phyloP scores from a whole-genome alignment of 2,113 vertebrate species.

The Indri indri region DNA sequence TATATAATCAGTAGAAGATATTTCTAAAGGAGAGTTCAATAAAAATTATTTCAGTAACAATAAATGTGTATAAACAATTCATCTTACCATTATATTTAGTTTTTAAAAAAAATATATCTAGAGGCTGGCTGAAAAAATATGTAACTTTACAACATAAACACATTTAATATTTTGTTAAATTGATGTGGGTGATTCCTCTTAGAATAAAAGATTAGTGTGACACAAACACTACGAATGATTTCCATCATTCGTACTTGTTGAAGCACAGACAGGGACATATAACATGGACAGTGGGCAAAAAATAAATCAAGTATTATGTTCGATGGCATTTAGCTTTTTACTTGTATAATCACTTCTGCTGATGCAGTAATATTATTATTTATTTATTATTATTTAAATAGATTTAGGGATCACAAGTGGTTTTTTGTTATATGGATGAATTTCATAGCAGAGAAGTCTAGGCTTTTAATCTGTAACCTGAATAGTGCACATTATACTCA shows the following conservation, averaged over 20 bases:
- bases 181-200: background rate
- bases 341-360: background rate
- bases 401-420: too few relatives aligned
- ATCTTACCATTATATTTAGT: background rate
- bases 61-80: background rate
- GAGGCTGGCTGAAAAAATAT: background rate
- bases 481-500: too few relatives aligned
- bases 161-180: background rate
- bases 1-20: background rate
- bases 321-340: background rate
- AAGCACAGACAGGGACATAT: background rate
- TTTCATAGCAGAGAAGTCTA: too few relatives aligned
- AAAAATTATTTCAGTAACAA: slow-evolving; percentile 19
- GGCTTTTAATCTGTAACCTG: too few relatives aligned
- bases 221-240: background rate
- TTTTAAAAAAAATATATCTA: background rate
- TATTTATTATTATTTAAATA: too few relatives aligned
- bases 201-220: background rate
- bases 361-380: background rate
- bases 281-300: background rate
- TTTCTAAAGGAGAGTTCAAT: background rate
- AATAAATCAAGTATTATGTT: background rate
- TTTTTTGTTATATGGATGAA: too few relatives aligned
- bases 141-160: background rate
- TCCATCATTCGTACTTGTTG: background rate